Base-by-base conservation (phyloP, 2,797 vertebrate genomes). In the Oreonectes daqikongensis region DNA sequence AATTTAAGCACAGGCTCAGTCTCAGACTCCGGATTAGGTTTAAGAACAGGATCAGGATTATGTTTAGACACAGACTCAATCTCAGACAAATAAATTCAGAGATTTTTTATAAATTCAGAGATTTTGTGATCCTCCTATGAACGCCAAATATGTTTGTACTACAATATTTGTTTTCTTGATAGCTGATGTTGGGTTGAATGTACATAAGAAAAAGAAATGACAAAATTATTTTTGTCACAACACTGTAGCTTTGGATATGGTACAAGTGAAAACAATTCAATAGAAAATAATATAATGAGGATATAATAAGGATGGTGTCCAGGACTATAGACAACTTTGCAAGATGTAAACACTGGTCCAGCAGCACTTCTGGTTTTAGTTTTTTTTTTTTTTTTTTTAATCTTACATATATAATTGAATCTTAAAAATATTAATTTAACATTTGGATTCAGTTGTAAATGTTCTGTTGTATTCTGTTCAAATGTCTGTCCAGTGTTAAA, bases 1-100 rank as follows among this genome's bases (percentile, higher is more conserved):
- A 76, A 26, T 26, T 10, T 72, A 67, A 64, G 40, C 26, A 40
- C 38, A 14, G 24, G 48, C 40, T 72, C 48, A 64, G 55, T 42
- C 35, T 64, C 28, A 24, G 60, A 15, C 28, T 76, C n/a, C 26
- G 77, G 14, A 32, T 81, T 32, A 72, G 35, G 74, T 53, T 35
- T 69, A 60, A 55, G 50, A 38, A 61, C 59, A 28, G 55, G 52
- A 7, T 30, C 11, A 4, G 46, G 24, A 52, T 52, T 64, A 52
- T 5, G 46, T 65, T 35, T n/a, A 61, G 42, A 63, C 48, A 5
- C 15, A 12, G 5, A 18, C 70, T 63, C 15, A 2, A 52, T 22
- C 44, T 52, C 71, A 73, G 20, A 28, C 59, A 63, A 48, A 55
- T 30, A 22, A 18, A 66, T 66, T 75, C 50, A 57, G 24, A 44